phyloP scores from a whole-genome alignment of 2,888 invertebrate species.

The Erpobdella octoculata region DNA sequence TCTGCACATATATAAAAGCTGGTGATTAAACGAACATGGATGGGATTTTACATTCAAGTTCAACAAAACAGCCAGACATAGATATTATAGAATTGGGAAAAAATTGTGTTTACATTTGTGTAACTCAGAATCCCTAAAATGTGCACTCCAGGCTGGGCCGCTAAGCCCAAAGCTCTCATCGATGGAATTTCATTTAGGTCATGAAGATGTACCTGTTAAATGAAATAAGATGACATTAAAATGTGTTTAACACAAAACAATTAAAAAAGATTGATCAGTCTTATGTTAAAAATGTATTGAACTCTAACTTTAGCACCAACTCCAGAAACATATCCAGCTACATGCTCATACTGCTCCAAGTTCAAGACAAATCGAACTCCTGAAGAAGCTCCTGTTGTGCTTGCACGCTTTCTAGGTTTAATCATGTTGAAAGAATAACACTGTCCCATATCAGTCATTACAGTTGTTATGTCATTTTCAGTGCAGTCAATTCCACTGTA shows the following conservation, averaged over 20 bases:
- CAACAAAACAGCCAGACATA: not conserved
- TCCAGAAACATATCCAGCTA: conserved; percentile 23
- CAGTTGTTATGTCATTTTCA: not conserved
- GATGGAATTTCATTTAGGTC: conserved; percentile 25
- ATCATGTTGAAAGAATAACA: conserved; percentile 31
- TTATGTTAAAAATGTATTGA: not conserved
- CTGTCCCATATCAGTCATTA: conserved; percentile 28
- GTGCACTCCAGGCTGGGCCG: conserved; percentile 29
- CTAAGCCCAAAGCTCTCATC: conserved; percentile 26
- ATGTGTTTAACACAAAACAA: not conserved
- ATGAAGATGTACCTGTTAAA: conserved; percentile 29
- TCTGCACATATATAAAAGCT: not conserved
- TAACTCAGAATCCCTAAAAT: conserved; percentile 26
- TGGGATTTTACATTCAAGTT: too few relatives aligned
- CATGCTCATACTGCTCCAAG: conserved; percentile 33
- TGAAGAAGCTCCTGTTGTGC: not conserved
- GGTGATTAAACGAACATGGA: too few relatives aligned
- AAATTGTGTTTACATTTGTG: conserved; percentile 11
- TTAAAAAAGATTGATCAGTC: too few relatives aligned
- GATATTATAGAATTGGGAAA: not conserved
- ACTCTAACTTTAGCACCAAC: conserved; percentile 29
- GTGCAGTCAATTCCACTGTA: conserved; percentile 2
- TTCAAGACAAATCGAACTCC: conserved; percentile 27
- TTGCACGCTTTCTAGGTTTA: not conserved
- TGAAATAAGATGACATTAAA: not conserved